Evolutionary conservation across 2,113 vertebrate species (phyloP), one percentile per base, ranked within the genome.

Genomic region (Balaeniceps rex): DNA sequence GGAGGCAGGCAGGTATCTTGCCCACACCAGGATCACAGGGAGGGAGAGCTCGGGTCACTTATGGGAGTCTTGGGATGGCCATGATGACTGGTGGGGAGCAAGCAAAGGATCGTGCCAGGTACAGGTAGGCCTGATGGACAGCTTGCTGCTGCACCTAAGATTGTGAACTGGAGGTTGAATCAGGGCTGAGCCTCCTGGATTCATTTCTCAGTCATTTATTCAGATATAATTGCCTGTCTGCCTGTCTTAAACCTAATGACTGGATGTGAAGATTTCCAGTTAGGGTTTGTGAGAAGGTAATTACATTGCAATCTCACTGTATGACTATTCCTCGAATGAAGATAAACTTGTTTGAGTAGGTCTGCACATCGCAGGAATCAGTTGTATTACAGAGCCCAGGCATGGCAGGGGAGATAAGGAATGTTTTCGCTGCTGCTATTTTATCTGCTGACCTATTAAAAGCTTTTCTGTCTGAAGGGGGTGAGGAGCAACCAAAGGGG

Each of bases 191-290:
- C 74, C 78, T 95, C 84, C 87, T 38, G 83, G 91, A 96, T 87
- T 97, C 90, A 94, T 97, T 97, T 96, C 96, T 97, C 90, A 97
- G 95, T 97, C 95, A 96, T 96, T 96, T 97, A 97, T 97, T 97
- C 96, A 90, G 88, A 87, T 97, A 90, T 98, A 97, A 97, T 97
- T 97, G 96, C 97, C 94, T 98, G 97, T 97, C 96, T 97, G 95
- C 94, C 93, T 97, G 96, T 97, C 95, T 97, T 94, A 60, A 83
- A 93, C 86, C 96, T 97, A 97, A 97, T 97, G 97, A 96, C 95
- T 96, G 97, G 95, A 97, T 97, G 90, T 96, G 96, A 97, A 96
- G 96, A 97, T 97, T 97, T 97, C 97, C 97, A 97, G 97, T 96
- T 96, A 65, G 79, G 95, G 94, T 95, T 90, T 96, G 96, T 93